A percentile compares a stretch with the other conserved stretches of the same genome.
These are phyloP conservation scores for Rallus limicola DNA, from an alignment of 2,113 vertebrate species.

Conservation along the genomic window DNA sequence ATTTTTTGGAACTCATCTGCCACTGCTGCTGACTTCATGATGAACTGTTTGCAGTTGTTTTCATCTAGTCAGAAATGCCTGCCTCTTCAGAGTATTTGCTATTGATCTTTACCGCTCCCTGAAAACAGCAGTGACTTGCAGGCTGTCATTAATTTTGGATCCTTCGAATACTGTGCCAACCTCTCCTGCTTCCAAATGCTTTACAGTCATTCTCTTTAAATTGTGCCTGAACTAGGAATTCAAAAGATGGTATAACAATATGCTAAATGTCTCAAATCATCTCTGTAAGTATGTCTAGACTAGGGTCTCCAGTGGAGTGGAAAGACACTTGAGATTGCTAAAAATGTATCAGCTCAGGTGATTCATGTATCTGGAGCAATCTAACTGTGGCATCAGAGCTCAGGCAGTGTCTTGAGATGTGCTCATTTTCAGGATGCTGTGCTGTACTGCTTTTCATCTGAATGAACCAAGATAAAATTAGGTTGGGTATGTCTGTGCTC, in stretches of 20 bases:
- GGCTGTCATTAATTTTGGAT: constrained; percentile 36
- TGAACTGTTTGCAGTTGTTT: background rate
- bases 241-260: background rate
- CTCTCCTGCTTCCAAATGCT: constrained; percentile 10
- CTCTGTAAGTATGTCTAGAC: constrained; percentile 15
- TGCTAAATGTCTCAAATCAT: constrained; percentile 2
- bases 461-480: background rate
- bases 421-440: constrained; percentile 5
- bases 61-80: background rate
- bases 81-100: background rate
- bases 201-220: constrained; percentile 3
- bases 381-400: background rate
- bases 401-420: background rate
- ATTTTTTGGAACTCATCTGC: background rate
- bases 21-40: background rate
- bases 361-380: background rate
- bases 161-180: background rate
- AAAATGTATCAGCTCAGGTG: background rate
- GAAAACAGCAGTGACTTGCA: background rate
- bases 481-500: background rate
- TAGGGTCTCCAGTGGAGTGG: constrained; percentile 16
- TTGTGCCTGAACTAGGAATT: constrained; percentile 11
- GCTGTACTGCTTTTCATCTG: constrained; percentile 3
- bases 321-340: constrained; percentile 25
- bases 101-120: background rate